Conservation (phyloP, 2,113 vertebrate species). For the Macquaria australasica region DNA sequence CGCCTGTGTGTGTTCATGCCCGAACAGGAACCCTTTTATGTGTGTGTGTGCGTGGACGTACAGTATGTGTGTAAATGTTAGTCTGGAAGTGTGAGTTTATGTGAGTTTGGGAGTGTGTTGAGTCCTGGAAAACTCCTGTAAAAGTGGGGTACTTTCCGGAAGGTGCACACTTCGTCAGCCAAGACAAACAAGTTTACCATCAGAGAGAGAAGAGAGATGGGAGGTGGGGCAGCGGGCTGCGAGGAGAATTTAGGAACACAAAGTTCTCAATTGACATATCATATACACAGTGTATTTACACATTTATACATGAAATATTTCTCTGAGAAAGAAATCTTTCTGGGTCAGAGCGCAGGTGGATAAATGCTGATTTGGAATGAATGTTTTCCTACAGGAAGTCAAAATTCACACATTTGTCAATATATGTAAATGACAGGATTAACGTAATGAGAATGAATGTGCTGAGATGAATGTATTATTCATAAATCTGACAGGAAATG, state of each 20-base stretch:
- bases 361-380: neutral
- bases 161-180: constrained; percentile 37
- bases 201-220: constrained; percentile 3
- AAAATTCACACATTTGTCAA: neutral
- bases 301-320: neutral
- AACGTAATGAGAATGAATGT: neutral
- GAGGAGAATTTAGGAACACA: constrained; percentile 5
- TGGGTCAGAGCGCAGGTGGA: neutral
- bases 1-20: neutral
- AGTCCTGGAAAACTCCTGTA: constrained; percentile 60
- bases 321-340: neutral
- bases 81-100: constrained; percentile 39
- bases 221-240: neutral
- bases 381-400: neutral
- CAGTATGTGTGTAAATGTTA: constrained; percentile 36
- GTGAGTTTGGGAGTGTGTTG: constrained; percentile 32
- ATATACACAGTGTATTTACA: neutral
- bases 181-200: constrained; percentile 65
- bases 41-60: constrained; percentile 6
- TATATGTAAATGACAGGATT: neutral
- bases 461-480: too few relatives aligned
- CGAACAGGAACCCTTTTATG: constrained; percentile 43
- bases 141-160: constrained; percentile 60
- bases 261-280: constrained; percentile 15
- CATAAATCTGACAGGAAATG: neutral